Conservation (phyloP, 2,113 vertebrate genomes). For the Piliocolobus tephrosceles region DNA sequence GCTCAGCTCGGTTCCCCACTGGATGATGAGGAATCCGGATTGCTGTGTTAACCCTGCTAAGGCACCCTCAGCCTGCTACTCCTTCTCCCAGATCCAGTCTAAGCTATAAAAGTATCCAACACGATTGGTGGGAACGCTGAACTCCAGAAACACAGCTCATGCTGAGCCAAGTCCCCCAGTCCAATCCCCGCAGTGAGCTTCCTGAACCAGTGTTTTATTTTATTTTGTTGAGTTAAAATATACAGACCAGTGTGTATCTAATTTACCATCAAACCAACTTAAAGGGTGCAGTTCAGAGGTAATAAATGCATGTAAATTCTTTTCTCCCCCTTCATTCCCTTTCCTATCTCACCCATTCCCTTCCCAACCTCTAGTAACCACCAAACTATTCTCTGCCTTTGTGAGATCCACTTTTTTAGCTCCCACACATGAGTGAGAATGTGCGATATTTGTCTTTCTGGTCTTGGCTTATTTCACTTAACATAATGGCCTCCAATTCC, state of each 20-base stretch:
- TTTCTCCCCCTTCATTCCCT: not conserved
- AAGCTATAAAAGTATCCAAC: not conserved
- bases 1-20: not conserved
- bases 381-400: not conserved
- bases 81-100: not conserved
- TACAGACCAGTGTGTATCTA: too few relatives aligned
- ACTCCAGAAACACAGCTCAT: not conserved
- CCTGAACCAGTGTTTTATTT: not conserved
- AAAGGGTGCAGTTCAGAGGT: not conserved
- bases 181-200: not conserved
- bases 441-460: not conserved
- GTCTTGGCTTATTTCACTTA: not conserved
- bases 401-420: not conserved
- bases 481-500: not conserved
- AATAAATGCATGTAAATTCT: not conserved
- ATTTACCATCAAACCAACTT: not conserved
- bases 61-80: not conserved
- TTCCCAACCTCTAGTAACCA: not conserved
- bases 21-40: not conserved
- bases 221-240: not conserved
- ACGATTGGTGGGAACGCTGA: not conserved
- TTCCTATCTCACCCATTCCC: not conserved
- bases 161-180: not conserved
- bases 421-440: not conserved
- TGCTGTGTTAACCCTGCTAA: not conserved